Evolutionary conservation across 1,140 invertebrate species (phyloP), one percentile per base, ranked within the genome.

Genomic region (Cylas formicarius): DNA sequence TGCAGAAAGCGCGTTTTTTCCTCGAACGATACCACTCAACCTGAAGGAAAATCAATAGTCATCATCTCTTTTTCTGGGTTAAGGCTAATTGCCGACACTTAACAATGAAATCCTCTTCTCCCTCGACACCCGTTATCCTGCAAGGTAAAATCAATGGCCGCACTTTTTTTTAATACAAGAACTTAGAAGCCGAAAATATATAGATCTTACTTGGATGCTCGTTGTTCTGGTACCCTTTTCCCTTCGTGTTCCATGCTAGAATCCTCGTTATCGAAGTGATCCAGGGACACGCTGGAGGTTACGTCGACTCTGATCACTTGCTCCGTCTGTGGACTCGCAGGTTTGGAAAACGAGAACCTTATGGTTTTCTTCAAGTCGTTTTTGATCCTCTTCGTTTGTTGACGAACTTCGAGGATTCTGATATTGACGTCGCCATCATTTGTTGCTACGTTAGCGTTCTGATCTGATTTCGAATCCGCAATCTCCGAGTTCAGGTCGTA

Each of bases 281-380:
- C 51, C 3, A 43, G n/a, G 3, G 52, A 57, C 28, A 57, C 44
- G 49, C 50, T 64, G 9, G 62, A 61, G 11, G 56, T 62, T 16
- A 65, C 58, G 38, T 65, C 62, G 10, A 65, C 62, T 20, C 62
- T 48, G 29, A 65, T 65, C 4, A 65, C 48, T 46, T 65, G 61
- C 28, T 61, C 50, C 2, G 61, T 65, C 44, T 59, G 51, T n/a
- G 62, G 61, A 50, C 58, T 65, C 8, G 53, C 46, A 14, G 60
- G 55, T 34, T 56, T 60, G 0, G 59, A 61, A 18, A 61, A 49
- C 3, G 61, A 56, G 29, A 65, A 58, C 32, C 43, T 50, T 13
- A 62, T 55, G 9, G 43, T 56, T 36, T 60, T 61, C n/a, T 56
- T 59, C 7, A 36, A 14, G 17, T 57, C 57, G n/a, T 44, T 26